Evolutionary conservation across 2,797 vertebrate species (phyloP).

Genomic region (Acipenser ruthenus): DNA sequence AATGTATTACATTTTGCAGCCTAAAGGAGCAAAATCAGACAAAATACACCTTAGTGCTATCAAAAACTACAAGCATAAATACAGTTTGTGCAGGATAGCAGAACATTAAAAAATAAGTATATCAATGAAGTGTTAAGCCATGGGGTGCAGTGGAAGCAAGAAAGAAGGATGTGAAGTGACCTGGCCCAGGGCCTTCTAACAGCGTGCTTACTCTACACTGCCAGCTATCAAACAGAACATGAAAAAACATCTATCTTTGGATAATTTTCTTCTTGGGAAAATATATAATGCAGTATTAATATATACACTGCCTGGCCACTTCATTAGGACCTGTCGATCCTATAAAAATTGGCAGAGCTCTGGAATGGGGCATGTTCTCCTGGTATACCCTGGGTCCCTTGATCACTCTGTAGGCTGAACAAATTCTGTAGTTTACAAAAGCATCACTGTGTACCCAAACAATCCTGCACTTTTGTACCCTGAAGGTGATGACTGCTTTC

Average conservation of each 20-base stretch:
- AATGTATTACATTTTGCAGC: slow-evolving; percentile 62
- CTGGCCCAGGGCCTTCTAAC: slow-evolving; percentile 31
- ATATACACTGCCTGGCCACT: too few relatives aligned
- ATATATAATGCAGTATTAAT: background rate
- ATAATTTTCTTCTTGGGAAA: background rate
- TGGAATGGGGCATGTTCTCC: too few relatives aligned
- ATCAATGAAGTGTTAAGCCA: slow-evolving; percentile 13
- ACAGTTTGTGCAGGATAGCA: slow-evolving; percentile 33
- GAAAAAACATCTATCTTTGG: slow-evolving; percentile 16
- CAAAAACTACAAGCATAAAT: slow-evolving; percentile 25
- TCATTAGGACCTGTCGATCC: too few relatives aligned
- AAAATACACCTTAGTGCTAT: slow-evolving; percentile 44
- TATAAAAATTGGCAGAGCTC: too few relatives aligned
- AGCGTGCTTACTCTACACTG: slow-evolving; percentile 23
- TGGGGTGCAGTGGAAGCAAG: slow-evolving; percentile 8
- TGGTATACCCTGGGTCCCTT: too few relatives aligned
- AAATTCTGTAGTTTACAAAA: too few relatives aligned
- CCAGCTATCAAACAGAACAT: slow-evolving; percentile 35
- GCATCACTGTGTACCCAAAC: too few relatives aligned
- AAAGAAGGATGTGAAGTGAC: slow-evolving; percentile 37
- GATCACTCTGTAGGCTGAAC: too few relatives aligned
- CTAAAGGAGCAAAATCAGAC: slow-evolving; percentile 54
- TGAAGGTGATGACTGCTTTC: too few relatives aligned
- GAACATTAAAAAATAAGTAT: slow-evolving; percentile 38
- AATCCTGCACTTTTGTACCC: too few relatives aligned